phyloP scores from a whole-genome alignment of 2,888 invertebrate genomes.

The Cryptocephalus moraei region DNA sequence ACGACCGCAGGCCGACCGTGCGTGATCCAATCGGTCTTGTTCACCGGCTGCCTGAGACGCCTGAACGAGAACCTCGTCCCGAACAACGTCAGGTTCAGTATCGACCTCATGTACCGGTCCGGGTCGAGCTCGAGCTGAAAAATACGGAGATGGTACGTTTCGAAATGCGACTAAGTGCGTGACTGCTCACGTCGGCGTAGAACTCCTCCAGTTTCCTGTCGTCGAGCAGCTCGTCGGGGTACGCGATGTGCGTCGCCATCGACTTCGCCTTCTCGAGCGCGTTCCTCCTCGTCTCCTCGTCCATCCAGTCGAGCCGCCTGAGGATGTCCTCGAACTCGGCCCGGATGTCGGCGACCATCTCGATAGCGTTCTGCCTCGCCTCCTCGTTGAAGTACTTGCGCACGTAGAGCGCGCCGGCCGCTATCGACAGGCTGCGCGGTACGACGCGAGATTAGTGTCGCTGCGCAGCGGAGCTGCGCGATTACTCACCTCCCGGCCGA shows the following conservation, averaged over 20 bases:
- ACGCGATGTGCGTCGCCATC: slow-evolving; percentile 86
- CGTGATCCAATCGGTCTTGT: slow-evolving; percentile 78
- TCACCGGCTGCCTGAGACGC: slow-evolving; percentile 65
- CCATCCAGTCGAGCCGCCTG: slow-evolving; percentile 85
- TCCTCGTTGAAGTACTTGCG: slow-evolving; percentile 78
- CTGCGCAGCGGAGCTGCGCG: background rate
- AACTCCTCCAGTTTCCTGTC: slow-evolving; percentile 69
- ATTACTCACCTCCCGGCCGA: slow-evolving; percentile 62
- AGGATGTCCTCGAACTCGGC: slow-evolving; percentile 73
- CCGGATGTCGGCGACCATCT: slow-evolving; percentile 81
- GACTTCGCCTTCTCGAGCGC: slow-evolving; percentile 71
- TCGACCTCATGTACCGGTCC: slow-evolving; percentile 62
- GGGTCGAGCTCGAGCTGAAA: slow-evolving; percentile 59
- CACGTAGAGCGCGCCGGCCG: slow-evolving; percentile 78
- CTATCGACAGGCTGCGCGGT: slow-evolving; percentile 52
- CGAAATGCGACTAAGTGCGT: too few relatives aligned
- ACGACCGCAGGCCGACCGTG: slow-evolving; percentile 78
- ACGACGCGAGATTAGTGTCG: too few relatives aligned
- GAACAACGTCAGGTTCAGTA: slow-evolving; percentile 67
- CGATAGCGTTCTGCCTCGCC: slow-evolving; percentile 71
- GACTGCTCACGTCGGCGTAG: slow-evolving; percentile 61
- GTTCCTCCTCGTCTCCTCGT: slow-evolving; percentile 62
- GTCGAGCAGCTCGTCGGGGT: slow-evolving; percentile 81
- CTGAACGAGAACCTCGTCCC: slow-evolving; percentile 71
- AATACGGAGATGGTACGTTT: too few relatives aligned